Conservation (phyloP, 2,797 vertebrate species). For the Hippopotamyrus pictus region DNA sequence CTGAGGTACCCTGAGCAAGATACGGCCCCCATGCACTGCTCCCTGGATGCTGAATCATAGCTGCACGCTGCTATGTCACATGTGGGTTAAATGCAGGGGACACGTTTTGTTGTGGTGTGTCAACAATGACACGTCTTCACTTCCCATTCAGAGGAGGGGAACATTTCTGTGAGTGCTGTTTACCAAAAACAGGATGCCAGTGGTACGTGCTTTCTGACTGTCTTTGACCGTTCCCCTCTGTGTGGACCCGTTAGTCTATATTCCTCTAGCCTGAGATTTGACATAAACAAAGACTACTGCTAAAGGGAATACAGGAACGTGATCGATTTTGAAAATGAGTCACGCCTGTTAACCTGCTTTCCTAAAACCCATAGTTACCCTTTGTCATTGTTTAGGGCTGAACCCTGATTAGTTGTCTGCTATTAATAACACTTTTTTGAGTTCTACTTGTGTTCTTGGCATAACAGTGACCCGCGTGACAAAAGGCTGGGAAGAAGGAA, state of each 20-base stretch:
- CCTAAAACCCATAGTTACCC: neutral
- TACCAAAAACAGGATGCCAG: neutral
- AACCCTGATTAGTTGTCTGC: neutral
- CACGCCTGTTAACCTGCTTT: neutral
- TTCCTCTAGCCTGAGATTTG: neutral
- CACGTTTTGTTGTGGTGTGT: neutral
- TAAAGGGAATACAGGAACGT: neutral
- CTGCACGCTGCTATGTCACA: neutral
- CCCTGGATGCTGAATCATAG: neutral
- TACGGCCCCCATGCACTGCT: neutral
- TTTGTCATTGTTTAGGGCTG: neutral
- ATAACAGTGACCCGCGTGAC: neutral
- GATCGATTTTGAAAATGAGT: neutral
- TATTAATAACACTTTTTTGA: neutral
- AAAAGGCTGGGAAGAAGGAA: conserved; percentile 1
- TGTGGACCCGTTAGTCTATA: neutral
- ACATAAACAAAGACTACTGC: neutral
- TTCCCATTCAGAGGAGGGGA: conserved; percentile 46
- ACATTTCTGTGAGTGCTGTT: conserved; percentile 33
- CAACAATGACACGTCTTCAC: neutral
- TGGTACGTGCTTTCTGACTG: too few relatives aligned
- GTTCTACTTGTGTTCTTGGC: neutral
- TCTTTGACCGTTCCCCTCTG: neutral
- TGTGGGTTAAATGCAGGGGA: neutral
- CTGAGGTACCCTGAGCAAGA: neutral